Percentiles rank a stretch among this genome's conserved stretches.
Evolutionary conservation across 2,113 vertebrate genomes (phyloP).

Genomic region (Proteles cristata): DNA sequence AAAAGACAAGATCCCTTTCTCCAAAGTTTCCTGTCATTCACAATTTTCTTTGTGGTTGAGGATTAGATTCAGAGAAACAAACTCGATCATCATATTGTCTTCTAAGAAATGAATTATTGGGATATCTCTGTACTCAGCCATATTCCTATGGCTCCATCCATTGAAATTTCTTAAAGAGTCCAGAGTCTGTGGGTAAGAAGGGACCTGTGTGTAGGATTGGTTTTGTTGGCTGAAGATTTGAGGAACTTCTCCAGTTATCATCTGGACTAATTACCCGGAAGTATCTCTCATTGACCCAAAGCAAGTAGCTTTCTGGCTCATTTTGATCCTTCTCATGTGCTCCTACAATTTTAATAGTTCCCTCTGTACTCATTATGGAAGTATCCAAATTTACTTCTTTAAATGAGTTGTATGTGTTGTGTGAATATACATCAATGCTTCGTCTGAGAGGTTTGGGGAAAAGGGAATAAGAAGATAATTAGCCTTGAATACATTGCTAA

Average conservation of each 20-base stretch:
- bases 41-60: neutral
- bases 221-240: neutral
- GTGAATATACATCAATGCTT: neutral
- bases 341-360: neutral
- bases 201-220: fast-evolving
- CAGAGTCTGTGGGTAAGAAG: neutral
- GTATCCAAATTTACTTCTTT: neutral
- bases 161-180: neutral
- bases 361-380: neutral
- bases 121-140: neutral
- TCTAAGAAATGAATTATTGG: neutral
- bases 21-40: neutral
- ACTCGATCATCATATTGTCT: neutral
- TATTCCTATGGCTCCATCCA: neutral
- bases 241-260: neutral
- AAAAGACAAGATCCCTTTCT: neutral
- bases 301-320: neutral
- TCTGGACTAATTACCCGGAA: neutral
- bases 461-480: neutral
- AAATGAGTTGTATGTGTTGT: neutral
- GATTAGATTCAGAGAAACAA: neutral
- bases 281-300: neutral
- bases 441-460: neutral
- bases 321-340: neutral
- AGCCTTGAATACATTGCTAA: neutral